Percentiles rank a stretch among this genome's conserved stretches.
phyloP scores from a whole-genome alignment of 2,888 invertebrate species.

The Drosophila putrida region DNA sequence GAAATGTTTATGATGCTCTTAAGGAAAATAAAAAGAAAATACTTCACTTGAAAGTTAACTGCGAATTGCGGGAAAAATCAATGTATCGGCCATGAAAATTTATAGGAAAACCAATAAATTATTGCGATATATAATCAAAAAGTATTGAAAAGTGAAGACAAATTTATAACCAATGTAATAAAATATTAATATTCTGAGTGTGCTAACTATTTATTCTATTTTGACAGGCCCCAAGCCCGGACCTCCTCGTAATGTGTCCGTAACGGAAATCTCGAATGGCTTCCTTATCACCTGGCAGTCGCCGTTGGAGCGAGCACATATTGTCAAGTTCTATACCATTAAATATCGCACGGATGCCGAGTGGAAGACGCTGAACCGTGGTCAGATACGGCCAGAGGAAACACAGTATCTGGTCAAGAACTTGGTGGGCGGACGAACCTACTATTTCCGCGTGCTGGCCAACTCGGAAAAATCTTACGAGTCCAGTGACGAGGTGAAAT shows the following conservation, averaged over 20 bases:
- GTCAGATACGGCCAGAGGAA: constrained; percentile 94
- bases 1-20: constrained; percentile 35
- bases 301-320: constrained; percentile 92
- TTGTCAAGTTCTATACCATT: constrained; percentile 95
- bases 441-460: constrained; percentile 96
- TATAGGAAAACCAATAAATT: neutral
- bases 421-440: constrained; percentile 95
- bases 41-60: neutral
- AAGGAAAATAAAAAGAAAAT: constrained; percentile 17
- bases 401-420: constrained; percentile 97
- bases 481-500: constrained; percentile 94
- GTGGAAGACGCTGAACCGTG: constrained; percentile 95
- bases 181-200: neutral
- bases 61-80: neutral
- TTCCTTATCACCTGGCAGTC: constrained; percentile 96
- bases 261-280: constrained; percentile 95
- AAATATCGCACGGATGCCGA: constrained; percentile 95
- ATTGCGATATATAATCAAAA: constrained; percentile 10
- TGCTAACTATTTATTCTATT: constrained; percentile 12
- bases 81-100: neutral
- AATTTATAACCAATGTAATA: neutral
- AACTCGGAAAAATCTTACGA: constrained; percentile 95
- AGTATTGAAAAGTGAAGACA: neutral
- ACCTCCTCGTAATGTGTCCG: constrained; percentile 95
- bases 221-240: constrained; percentile 94